phyloP scores from a whole-genome alignment of 1,140 invertebrate species.

The Ceratina japonica region DNA sequence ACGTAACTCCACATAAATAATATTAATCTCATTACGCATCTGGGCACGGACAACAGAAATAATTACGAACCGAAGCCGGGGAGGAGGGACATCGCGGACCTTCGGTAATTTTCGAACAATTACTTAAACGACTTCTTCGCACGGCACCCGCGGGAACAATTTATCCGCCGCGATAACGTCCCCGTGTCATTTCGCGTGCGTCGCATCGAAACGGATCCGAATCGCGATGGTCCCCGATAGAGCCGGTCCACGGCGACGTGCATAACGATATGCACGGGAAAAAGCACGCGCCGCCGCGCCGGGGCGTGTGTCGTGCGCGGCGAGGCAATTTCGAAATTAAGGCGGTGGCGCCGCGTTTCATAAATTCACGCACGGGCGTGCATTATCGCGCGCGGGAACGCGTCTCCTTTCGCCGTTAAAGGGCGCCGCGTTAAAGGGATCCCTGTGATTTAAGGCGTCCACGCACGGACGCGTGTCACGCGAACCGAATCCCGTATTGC shows the following conservation, averaged over 20 bases:
- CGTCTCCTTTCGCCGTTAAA: not conserved
- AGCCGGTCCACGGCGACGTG: not conserved
- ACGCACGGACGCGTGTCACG: constrained; percentile 38
- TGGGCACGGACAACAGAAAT: not conserved
- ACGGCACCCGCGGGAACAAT: not conserved
- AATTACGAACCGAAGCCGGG: constrained; percentile 19
- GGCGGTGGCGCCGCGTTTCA: constrained; percentile 19
- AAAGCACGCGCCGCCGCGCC: too few relatives aligned
- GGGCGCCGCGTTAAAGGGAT: constrained; percentile 20
- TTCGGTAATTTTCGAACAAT: not conserved
- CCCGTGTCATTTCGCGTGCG: constrained; percentile 3
- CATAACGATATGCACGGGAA: not conserved
- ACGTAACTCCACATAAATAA: not conserved
- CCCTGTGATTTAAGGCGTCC: constrained; percentile 49
- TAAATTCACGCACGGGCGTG: constrained; percentile 28
- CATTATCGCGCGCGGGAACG: constrained; percentile 1
- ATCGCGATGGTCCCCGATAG: not conserved
- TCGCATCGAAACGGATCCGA: not conserved
- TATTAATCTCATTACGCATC: not conserved
- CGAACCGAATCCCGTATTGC: constrained; percentile 30
- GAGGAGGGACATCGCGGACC: not conserved
- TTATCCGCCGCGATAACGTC: constrained; percentile 18
- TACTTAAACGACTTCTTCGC: constrained; percentile 17
- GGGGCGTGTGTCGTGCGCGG: constrained; percentile 14
- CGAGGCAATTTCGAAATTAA: constrained; percentile 43